Evolutionary conservation across 2,797 vertebrate species (phyloP).

Genomic region (Gymnopithys bicolor): DNA sequence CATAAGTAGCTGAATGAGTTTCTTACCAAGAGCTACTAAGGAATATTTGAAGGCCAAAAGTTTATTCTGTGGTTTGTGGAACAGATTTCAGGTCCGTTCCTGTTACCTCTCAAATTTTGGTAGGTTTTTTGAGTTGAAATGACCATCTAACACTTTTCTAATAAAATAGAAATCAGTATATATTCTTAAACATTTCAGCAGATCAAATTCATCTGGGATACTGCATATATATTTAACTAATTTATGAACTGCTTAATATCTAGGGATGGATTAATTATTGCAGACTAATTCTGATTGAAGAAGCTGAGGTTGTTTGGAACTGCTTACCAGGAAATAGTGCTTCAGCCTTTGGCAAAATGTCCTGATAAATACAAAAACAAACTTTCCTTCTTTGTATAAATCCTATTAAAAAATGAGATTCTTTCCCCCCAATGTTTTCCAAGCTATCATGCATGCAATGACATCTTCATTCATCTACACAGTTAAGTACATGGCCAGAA

Average conservation of each 20-base stretch:
- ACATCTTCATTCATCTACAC: constrained; percentile 8
- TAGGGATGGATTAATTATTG: neutral
- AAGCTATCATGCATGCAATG: neutral
- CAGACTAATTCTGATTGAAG: neutral
- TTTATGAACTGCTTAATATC: neutral
- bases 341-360: constrained; percentile 38
- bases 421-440: neutral
- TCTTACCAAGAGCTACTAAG: neutral
- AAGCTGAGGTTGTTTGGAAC: neutral
- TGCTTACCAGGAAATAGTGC: neutral
- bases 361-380: constrained; percentile 14
- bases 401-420: neutral
- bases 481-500: neutral
- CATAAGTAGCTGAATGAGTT: neutral
- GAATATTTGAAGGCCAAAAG: neutral
- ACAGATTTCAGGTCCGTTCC: neutral
- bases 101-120: neutral
- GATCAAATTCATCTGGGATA: neutral
- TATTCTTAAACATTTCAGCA: neutral
- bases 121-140: neutral
- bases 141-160: neutral
- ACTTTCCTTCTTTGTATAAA: constrained; percentile 22
- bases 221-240: neutral
- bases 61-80: neutral
- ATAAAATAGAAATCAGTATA: neutral